phyloP scores from a whole-genome alignment of 2,113 vertebrate genomes.

The Micronisus gabar region DNA sequence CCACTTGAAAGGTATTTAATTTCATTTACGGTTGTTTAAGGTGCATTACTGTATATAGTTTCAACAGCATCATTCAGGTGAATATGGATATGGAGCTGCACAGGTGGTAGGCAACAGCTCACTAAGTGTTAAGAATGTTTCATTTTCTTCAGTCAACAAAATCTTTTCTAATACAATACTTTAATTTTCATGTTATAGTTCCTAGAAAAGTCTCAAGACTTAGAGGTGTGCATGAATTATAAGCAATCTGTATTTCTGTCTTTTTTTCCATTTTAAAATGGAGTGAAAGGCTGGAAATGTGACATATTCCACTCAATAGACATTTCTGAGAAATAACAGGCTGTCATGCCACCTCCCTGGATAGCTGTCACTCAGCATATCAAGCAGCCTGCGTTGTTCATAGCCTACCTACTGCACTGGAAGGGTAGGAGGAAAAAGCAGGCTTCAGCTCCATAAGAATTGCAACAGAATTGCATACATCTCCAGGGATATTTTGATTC shows the following conservation, averaged over 20 bases:
- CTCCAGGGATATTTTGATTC: background rate
- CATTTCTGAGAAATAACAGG: constrained; percentile 29
- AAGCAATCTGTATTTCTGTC: background rate
- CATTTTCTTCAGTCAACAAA: background rate
- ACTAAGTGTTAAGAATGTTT: background rate
- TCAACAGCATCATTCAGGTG: background rate
- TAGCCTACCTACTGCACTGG: background rate
- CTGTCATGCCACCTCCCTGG: constrained; percentile 22
- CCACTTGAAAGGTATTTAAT: background rate
- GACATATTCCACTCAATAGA: constrained; percentile 5
- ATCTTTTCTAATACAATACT: background rate
- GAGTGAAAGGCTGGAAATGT: constrained; percentile 2
- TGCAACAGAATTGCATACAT: background rate
- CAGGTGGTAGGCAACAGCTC: background rate
- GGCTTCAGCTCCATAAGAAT: background rate
- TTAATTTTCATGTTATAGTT: background rate
- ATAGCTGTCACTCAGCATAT: constrained; percentile 7
- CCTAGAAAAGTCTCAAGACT: background rate
- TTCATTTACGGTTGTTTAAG: background rate
- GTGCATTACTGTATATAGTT: background rate
- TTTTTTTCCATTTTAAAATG: background rate
- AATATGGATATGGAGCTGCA: background rate
- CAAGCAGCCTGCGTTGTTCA: background rate
- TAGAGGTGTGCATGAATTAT: background rate
- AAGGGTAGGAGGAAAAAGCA: background rate